A percentile compares a stretch with the other conserved stretches of the same genome.
Evolutionary conservation across 1,140 invertebrate genomes (phyloP).

Genomic region (honey bee (Apis mellifera)): Amel_HAv3.1 CM009932.2:15651501-15652000

Average conservation of each 20-base stretch:
- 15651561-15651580: too few relatives aligned
- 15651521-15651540: not conserved
- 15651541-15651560: too few relatives aligned
- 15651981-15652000: constrained; percentile 52
- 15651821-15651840: constrained; percentile 19
- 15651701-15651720: constrained; percentile 37
- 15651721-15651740: not conserved
- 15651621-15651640: not conserved
- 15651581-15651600: too few relatives aligned
- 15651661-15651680: not conserved
- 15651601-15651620: too few relatives aligned
- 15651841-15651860: constrained; percentile 4
- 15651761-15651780: not conserved
- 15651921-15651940: constrained; percentile 24
- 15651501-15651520: not conserved
- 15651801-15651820: constrained; percentile 33
- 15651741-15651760: not conserved
- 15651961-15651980: constrained; percentile 59
- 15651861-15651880: constrained; percentile 49
- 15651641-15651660: not conserved
- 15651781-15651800: constrained; percentile 5
- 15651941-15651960: constrained; percentile 60
- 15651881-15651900: constrained; percentile 38
- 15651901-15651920: not conserved
- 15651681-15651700: constrained; percentile 5